phyloP scores from a whole-genome alignment of 2,888 invertebrate genomes.

The Kryphioiulus occultus region DNA sequence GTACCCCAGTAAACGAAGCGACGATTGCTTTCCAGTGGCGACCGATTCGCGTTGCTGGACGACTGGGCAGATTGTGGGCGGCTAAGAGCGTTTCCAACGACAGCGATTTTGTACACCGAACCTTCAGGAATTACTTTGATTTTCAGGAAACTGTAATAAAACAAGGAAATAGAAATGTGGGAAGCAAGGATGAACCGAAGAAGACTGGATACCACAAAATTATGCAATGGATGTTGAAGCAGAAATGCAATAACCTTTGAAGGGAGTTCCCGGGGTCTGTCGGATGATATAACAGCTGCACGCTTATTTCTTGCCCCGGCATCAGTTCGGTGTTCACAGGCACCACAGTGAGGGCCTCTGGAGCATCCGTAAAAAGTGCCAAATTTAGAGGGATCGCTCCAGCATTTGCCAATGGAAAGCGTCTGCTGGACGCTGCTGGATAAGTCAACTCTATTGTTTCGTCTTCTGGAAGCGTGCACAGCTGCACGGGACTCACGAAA shows the following conservation, averaged over 20 bases:
- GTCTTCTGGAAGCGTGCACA: neutral
- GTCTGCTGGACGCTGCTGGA: neutral
- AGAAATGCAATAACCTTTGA: neutral
- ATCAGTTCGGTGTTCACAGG: neutral
- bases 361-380: neutral
- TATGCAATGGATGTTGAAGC: no score
- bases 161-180: neutral
- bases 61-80: neutral
- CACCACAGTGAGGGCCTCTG: neutral
- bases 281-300: conserved; percentile 25
- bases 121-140: conserved; percentile 31
- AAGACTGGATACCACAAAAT: no score
- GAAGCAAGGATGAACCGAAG: no score
- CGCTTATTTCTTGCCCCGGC: conserved; percentile 14
- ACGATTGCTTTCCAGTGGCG: neutral
- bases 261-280: neutral
- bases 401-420: conserved; percentile 28
- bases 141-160: neutral
- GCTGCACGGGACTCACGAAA: neutral
- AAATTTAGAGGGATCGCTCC: neutral
- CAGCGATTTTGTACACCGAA: conserved; percentile 18
- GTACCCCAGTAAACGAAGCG: conserved; percentile 25
- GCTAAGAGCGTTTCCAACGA: neutral
- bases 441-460: conserved; percentile 15
- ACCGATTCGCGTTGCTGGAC: neutral